Base-by-base conservation (phyloP, 1,140 invertebrate genomes). In the Drosophila santomea region DNA sequence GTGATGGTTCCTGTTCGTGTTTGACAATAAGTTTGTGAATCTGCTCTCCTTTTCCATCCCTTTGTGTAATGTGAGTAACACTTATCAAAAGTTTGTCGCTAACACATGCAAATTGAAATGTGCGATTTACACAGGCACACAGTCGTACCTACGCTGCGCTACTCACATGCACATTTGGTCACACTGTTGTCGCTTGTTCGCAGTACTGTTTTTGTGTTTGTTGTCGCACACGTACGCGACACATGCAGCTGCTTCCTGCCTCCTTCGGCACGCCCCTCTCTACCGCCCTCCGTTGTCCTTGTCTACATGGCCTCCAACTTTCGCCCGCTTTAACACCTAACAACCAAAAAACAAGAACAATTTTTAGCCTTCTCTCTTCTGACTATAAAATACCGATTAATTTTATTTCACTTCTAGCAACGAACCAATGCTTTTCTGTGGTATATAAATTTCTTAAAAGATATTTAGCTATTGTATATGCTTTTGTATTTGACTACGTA, bases 91-190 rank as follows among this genome's bases (percentile, higher is more conserved):
- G 84, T 88, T 88, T 88, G 84, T 74, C 75, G 84, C 84, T 77
- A 88, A 74, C 84, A 88, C 83, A 88, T 89, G 84, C 84, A 88
- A 88, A 88, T 88, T 89, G 84, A 88, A 83, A 86, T 86, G 83
- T 82, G 79, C 67, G 74, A 82, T 86, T 86, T 81, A 75, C 68
- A 63, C 58, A 50, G 60, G 35, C 61, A 32, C 66, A 58, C 45
- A 47, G 51, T 39, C 73, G 60, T 47, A 51, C 41, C 45, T 36
- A 72, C 58, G 38, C 25, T 20, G 20, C 61, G 44, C 47, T 61
- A 77, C 57, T 32, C 58, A 47, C 52, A 62, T 64, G 50, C 75
- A 57, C 73, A 81, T 35, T 52, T 66, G 74, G 52, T 66, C 78
- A 74, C 68, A 86, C 64, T 89, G 84, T 85, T 78, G 82, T 67